Evolutionary conservation across 2,797 vertebrate genomes (phyloP).

Genomic region (Pseudotriccus pelzelni): DNA sequence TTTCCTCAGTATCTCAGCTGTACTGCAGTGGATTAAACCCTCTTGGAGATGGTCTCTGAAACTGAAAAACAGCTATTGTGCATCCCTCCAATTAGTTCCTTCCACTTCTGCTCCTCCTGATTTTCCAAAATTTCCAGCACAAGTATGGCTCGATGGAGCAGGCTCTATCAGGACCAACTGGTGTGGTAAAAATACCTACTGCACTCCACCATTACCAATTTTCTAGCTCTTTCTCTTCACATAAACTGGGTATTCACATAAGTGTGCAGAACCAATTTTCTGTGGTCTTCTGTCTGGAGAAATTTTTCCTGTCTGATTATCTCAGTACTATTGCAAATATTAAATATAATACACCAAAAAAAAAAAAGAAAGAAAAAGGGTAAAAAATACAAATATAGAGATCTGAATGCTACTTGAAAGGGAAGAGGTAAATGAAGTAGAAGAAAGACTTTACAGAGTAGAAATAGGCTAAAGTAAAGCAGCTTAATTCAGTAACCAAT

Average conservation of each 20-base stretch:
- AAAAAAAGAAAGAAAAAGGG: not conserved
- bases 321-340: not conserved
- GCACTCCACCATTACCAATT: fast-evolving
- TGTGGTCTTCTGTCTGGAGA: not conserved
- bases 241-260: not conserved
- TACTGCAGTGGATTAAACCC: not conserved
- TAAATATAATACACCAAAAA: not conserved
- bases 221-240: not conserved
- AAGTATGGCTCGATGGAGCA: not conserved
- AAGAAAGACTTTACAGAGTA: not conserved
- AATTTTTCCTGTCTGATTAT: not conserved
- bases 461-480: slow-evolving; percentile 3
- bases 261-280: not conserved
- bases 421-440: not conserved
- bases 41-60: not conserved
- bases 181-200: not conserved
- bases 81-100: not conserved
- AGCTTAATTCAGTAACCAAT: slow-evolving; percentile 2
- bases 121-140: not conserved
- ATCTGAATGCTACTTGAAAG: not conserved
- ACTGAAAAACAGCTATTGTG: not conserved
- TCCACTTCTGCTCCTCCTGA: not conserved
- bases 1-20: not conserved
- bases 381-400: not conserved
- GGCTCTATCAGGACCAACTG: not conserved